These are phyloP conservation scores for Leucophenga varia DNA, from an alignment of 1,140 invertebrate genomes.

Conservation along the genomic window DNA sequence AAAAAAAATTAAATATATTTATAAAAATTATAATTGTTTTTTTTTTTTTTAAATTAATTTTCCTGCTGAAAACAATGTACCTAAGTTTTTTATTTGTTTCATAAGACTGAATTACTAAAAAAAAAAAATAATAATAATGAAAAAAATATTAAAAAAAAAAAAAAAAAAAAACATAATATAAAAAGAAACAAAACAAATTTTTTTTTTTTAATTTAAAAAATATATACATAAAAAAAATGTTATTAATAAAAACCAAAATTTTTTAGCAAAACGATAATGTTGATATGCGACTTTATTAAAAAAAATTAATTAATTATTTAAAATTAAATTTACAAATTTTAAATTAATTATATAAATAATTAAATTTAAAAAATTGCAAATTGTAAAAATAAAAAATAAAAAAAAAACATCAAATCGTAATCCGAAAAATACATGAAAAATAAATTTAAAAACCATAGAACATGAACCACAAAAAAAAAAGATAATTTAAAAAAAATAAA, in stretches of 20 bases:
- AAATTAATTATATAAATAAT: constrained; percentile 6
- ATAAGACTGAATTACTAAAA: constrained; percentile 54
- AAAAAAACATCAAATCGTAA: neutral
- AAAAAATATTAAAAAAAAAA: neutral
- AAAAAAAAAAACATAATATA: constrained; percentile 1
- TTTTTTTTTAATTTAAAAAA: too few species aligned
- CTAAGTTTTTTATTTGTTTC: constrained; percentile 54
- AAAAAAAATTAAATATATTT: constrained; percentile 5
- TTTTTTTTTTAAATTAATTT: constrained; percentile 5
- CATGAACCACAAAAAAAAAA: constrained; percentile 1
- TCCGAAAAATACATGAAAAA: neutral
- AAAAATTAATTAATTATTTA: neutral
- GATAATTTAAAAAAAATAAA: constrained; percentile 1
- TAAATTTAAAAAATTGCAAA: too few species aligned
- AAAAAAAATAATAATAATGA: neutral
- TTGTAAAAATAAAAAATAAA: constrained; percentile 2
- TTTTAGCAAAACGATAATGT: neutral
- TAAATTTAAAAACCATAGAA: neutral
- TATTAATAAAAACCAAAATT: constrained; percentile 1
- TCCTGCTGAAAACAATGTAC: constrained; percentile 38
- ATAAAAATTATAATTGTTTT: constrained; percentile 14
- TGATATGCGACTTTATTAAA: constrained; percentile 1
- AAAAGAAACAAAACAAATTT: neutral
- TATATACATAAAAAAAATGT: too few species aligned
- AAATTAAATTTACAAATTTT: neutral